A percentile compares a stretch with the other conserved stretches of the same genome.
These are phyloP conservation scores for Cosmopolites sordidus DNA, from an alignment of 2,888 invertebrate species.

Conservation along the genomic window DNA sequence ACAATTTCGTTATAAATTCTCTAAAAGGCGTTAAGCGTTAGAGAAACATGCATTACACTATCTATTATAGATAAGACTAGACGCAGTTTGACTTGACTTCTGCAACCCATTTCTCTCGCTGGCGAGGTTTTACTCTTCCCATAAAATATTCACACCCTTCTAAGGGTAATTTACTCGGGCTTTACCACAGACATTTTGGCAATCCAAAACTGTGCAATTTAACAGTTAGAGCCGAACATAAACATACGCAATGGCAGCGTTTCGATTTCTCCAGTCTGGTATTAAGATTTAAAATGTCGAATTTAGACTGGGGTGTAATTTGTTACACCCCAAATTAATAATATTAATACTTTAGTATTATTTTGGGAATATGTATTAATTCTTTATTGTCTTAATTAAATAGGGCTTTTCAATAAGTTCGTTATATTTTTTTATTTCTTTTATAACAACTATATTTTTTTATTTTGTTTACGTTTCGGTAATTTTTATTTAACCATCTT, in stretches of 20 bases:
- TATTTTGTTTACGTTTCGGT: no score
- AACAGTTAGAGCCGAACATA: conserved; percentile 1
- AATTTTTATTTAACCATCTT: no score
- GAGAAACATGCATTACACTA: not conserved
- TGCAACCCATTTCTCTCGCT: conserved; percentile 2
- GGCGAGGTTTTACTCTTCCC: not conserved
- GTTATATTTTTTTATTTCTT: no score
- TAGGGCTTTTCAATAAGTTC: no score
- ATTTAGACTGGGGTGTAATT: no score
- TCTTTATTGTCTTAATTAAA: no score
- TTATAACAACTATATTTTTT: no score
- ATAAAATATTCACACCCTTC: conserved; percentile 12
- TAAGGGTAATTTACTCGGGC: conserved; percentile 8
- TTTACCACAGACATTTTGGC: conserved; percentile 6
- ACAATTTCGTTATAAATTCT: not conserved
- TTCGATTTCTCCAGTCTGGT: no score
- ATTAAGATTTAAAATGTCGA: no score
- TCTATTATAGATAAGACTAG: not conserved
- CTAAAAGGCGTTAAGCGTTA: not conserved
- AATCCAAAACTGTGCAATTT: conserved; percentile 8
- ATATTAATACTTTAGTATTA: no score
- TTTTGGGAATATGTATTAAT: no score
- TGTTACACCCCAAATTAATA: no score
- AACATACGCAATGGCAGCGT: conserved; percentile 2
- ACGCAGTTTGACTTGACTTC: conserved; percentile 6